Conservation (phyloP, 2,888 invertebrate genomes). For the Galeruca laticollis region DNA sequence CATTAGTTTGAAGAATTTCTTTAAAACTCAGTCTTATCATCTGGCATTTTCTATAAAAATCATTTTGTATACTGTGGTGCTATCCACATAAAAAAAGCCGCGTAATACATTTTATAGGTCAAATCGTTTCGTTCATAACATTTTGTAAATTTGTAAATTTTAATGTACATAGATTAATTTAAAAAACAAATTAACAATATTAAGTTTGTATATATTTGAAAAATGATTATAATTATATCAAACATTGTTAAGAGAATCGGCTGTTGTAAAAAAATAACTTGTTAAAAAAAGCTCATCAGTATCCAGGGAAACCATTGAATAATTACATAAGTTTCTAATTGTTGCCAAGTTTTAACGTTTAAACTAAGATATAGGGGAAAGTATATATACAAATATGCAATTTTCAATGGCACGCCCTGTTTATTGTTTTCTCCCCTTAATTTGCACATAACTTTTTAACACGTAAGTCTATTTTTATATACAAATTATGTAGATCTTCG, state of each 20-base stretch:
- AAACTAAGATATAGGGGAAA: constrained; percentile 12
- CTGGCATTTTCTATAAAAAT: constrained; percentile 16
- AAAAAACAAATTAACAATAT: constrained; percentile 43
- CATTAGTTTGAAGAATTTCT: not conserved
- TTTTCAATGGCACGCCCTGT: constrained; percentile 2
- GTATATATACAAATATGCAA: not conserved
- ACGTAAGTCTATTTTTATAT: constrained; percentile 62
- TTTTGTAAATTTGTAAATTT: constrained; percentile 46
- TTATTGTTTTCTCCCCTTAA: constrained; percentile 41
- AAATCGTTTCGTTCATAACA: constrained; percentile 41
- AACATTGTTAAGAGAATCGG: constrained; percentile 62
- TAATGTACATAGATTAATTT: constrained; percentile 53
- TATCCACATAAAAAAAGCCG: constrained; percentile 62
- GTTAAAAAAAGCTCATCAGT: constrained; percentile 43
- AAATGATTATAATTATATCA: constrained; percentile 52
- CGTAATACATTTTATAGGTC: constrained; percentile 14
- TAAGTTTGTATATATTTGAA: constrained; percentile 55
- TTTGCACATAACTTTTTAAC: constrained; percentile 48
- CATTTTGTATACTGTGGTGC: constrained; percentile 54
- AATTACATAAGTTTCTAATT: not conserved
- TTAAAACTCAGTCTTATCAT: not conserved
- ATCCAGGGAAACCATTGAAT: constrained; percentile 9
- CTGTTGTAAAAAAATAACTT: constrained; percentile 57
- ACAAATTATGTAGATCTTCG: constrained; percentile 55
- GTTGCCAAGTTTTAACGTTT: constrained; percentile 12